Percentiles rank a stretch among this genome's conserved stretches.
phyloP scores from a whole-genome alignment of 2,113 vertebrate genomes.

The Pedetes capensis region DNA sequence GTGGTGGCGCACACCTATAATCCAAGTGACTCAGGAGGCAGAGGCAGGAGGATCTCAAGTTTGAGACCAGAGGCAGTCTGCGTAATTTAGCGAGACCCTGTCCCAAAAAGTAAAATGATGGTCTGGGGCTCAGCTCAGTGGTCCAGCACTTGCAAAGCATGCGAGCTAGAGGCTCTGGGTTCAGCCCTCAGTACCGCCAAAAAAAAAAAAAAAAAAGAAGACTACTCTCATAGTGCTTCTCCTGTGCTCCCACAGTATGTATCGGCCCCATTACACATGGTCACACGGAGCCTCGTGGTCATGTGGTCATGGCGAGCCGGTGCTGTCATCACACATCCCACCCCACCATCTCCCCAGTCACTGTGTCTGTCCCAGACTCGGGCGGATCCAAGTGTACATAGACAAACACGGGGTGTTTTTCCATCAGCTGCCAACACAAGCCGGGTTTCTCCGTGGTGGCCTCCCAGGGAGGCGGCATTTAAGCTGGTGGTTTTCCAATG shows the following conservation, averaged over 20 bases:
- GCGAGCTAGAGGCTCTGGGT: too few species aligned
- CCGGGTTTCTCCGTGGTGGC: constrained; percentile 47
- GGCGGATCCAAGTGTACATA: not conserved
- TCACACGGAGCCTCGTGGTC: not conserved
- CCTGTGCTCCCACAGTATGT: rapidly evolving
- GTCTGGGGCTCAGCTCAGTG: too few species aligned
- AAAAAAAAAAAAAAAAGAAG: too few species aligned
- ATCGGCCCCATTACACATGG: not conserved
- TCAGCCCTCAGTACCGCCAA: too few species aligned
- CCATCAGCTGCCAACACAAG: constrained; percentile 32
- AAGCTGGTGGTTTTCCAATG: constrained; percentile 29
- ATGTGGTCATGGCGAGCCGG: not conserved
- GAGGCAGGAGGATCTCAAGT: too few species aligned
- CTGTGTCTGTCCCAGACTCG: not conserved
- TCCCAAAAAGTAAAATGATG: too few species aligned
- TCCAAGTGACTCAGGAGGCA: too few species aligned
- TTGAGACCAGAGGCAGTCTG: too few species aligned
- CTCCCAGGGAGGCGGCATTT: constrained; percentile 30
- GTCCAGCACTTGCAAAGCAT: too few species aligned
- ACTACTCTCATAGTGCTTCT: too few species aligned
- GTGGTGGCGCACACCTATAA: too few species aligned
- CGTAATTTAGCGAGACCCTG: too few species aligned
- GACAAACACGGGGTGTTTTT: constrained; percentile 30
- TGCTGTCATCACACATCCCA: not conserved
- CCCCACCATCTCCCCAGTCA: not conserved